Base-by-base conservation (phyloP, 1,140 invertebrate species). In the Eurosta solidaginis region DNA sequence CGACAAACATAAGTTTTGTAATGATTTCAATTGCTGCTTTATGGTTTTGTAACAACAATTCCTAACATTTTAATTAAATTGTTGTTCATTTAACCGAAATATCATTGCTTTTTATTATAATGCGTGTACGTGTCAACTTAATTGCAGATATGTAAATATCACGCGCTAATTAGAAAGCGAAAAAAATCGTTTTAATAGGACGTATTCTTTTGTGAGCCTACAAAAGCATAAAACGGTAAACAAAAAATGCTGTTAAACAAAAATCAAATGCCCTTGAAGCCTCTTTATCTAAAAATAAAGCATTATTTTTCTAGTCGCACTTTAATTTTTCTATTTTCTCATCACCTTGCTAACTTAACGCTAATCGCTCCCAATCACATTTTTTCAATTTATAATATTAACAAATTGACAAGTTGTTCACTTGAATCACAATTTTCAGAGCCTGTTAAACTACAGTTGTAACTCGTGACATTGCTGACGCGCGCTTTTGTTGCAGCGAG, bases 381-480 rank as follows among this genome's bases (percentile, higher is more conserved):
- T 68, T 40, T 40, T 68, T 40, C n/a, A 3, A 40, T 68, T 68
- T 20, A 17, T 33, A 9, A 40, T 68, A 68, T 40, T 40, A 40
- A 68, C 33, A 36, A 68, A 40, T 68, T 68, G 9, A 40, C 59
- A 33, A 68, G 12, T 68, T 68, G 14, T 68, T 36, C 27, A n/a
- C 33, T n/a, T 33, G 40, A 68, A 68, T 40, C 59, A 68, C 59
- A 36, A 27, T 68, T 68, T 68, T 68, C 59, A 33, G 33, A 68
- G 59, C 59, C 40, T 68, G 59, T 68, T 42, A 68, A 68, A 68
- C 10, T 7, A 33, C 59, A 20, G 14, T 5, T 47, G 45, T 47
- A 29, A 22, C 25, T 36, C 33, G 54, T 36, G 59, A 36, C 36
- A 40, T 68, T 68, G 59, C 40, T 59, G 14, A 20, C 27, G 52